phyloP scores from a whole-genome alignment of 2,888 invertebrate species.

The Hipparchia semele region DNA sequence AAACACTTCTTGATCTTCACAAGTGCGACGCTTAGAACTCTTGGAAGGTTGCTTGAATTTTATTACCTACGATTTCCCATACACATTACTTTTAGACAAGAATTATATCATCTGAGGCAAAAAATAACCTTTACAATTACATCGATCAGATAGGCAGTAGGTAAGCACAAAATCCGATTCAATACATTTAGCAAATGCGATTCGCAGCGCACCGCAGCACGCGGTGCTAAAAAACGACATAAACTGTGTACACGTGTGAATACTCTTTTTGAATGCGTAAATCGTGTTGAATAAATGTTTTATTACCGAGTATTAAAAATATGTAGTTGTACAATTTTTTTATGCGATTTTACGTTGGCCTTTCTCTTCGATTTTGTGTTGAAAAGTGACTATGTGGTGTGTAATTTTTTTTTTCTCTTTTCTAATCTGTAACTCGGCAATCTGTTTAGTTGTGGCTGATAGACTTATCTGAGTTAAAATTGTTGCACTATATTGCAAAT shows the following conservation, averaged over 20 bases:
- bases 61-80: neutral
- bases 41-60: neutral
- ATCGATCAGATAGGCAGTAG: neutral
- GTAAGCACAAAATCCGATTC: conserved; percentile 29
- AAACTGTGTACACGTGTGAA: conserved; percentile 29
- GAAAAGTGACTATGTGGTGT: too few species aligned
- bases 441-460: too few species aligned
- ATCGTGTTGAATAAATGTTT: conserved; percentile 14
- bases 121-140: neutral
- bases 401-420: too few species aligned
- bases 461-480: too few species aligned
- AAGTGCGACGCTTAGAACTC: too few species aligned
- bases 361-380: neutral
- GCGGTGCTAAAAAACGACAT: conserved; percentile 7
- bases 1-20: too few species aligned
- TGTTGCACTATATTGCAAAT: too few species aligned
- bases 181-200: conserved; percentile 43
- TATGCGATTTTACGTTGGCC: neutral
- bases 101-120: neutral
- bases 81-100: neutral
- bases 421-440: too few species aligned
- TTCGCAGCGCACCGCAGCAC: conserved; percentile 25
- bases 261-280: conserved; percentile 4
- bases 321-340: neutral
- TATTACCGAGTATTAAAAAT: conserved; percentile 1